Base-by-base conservation (phyloP, 1,140 invertebrate genomes). In the Cotesia glomerata region DNA sequence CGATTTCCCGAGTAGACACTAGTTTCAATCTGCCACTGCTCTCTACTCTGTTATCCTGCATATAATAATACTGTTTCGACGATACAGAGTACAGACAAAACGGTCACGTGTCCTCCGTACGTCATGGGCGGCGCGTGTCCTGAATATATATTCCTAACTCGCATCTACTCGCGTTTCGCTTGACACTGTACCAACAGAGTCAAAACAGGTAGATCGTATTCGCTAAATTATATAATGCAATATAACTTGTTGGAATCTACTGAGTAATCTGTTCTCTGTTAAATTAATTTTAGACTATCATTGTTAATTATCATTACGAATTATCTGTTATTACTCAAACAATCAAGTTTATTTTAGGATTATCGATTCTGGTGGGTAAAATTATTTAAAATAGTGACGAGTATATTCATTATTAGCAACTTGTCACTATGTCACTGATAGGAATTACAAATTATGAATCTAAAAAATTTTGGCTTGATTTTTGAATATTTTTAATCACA, bases 101-200 rank as follows among this genome's bases (percentile, higher is more conserved):
- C 78, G 80, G 79, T 84, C 82, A 84, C 81, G 82, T 79, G 81
- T 80, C 78, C 75, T 73, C 76, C 78, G 78, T 84, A 80, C 79
- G 78, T 78, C 79, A 79, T 73, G 73, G 72, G 14, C 64, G 65
- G 76, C 79, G 80, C 80, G 79, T 82, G 82, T 77, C 74, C 67
- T 74, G 82, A 82, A 82, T 84, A 67, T 75, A 39, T 52, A 74
- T 77, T 34, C 4, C 16, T 26, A 26, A 34, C 32, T 62, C 9
- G 26, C 51, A 11, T 54, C 52, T 18, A 49, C 11, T 54, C 51
- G 49, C 52, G 14, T 5, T 13, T 11, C 36, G 1, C 34, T 64
- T 35, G 8, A 45, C 39, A 9, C 7, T 45, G 11, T 11, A 45
- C 39, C 39, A 45, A 45, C 39, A 45, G 5, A 45, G 58, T 18